phyloP scores from a whole-genome alignment of 2,113 vertebrate species.

The Peromyscus leucopus region DNA sequence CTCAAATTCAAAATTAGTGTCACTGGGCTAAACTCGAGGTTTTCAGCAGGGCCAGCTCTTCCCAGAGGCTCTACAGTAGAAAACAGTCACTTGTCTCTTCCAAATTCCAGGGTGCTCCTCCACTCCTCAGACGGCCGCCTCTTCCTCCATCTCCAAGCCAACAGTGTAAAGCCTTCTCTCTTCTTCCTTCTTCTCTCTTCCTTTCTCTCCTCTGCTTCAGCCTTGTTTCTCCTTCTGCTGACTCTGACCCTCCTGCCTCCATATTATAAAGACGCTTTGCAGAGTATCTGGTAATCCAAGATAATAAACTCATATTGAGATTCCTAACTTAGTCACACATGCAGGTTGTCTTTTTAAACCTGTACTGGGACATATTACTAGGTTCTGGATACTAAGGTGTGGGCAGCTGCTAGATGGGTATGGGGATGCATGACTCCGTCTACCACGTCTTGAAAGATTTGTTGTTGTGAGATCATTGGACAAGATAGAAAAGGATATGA shows the following conservation, averaged over 20 bases:
- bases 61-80: neutral
- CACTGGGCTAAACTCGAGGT: neutral
- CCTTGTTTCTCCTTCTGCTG: neutral
- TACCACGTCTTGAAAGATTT: neutral
- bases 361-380: neutral
- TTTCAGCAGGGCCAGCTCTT: neutral
- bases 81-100: neutral
- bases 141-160: neutral
- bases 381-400: neutral
- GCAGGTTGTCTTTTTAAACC: neutral
- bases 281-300: neutral
- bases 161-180: neutral
- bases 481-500: neutral
- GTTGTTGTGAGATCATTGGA: neutral
- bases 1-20: neutral
- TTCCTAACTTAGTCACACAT: neutral
- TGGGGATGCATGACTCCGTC: neutral
- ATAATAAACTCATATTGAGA: neutral
- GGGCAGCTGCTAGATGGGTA: neutral
- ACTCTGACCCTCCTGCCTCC: neutral
- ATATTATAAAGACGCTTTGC: neutral
- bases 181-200: neutral
- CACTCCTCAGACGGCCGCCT: neutral
- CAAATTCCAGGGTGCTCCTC: neutral
- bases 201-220: neutral